These are phyloP conservation scores for Dermochelys coriacea DNA, from an alignment of 2,797 vertebrate species.

Conservation along the genomic window DNA sequence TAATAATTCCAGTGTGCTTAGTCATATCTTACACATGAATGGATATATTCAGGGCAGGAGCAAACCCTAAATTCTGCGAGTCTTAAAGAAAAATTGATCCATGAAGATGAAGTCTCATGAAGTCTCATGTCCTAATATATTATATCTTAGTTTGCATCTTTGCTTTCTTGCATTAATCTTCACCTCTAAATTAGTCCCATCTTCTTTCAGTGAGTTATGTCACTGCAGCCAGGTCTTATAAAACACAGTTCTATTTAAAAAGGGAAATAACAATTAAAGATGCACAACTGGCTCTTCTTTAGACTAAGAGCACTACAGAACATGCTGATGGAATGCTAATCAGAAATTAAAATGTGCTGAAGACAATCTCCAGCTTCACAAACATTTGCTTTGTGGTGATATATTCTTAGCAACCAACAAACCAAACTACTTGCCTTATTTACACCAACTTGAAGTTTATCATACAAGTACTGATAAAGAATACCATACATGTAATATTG, in stretches of 20 bases:
- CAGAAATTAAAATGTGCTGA: not conserved
- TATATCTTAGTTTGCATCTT: slow-evolving; percentile 63
- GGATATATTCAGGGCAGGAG: slow-evolving; percentile 84
- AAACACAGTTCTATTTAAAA: slow-evolving; percentile 9
- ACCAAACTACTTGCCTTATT: not conserved
- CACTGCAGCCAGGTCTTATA: slow-evolving; percentile 58
- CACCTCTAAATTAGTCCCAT: slow-evolving; percentile 69
- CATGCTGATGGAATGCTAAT: not conserved
- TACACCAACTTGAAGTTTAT: not conserved
- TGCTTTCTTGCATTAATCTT: slow-evolving; percentile 76
- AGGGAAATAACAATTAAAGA: not conserved
- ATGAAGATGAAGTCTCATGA: not conserved
- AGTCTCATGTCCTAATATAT: not conserved
- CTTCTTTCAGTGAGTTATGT: slow-evolving; percentile 57
- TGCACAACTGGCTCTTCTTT: not conserved
- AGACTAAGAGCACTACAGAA: not conserved
- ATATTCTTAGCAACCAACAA: not conserved
- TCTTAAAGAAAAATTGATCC: slow-evolving; percentile 36
- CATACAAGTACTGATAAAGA: not conserved
- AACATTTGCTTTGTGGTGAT: not conserved
- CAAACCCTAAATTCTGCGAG: slow-evolving; percentile 66
- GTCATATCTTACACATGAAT: slow-evolving; percentile 84
- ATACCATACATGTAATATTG: not conserved
- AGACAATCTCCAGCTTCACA: not conserved
- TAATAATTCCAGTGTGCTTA: slow-evolving; percentile 66